phyloP scores from a whole-genome alignment of 2,888 invertebrate species.

The Uropetala carovei region DNA sequence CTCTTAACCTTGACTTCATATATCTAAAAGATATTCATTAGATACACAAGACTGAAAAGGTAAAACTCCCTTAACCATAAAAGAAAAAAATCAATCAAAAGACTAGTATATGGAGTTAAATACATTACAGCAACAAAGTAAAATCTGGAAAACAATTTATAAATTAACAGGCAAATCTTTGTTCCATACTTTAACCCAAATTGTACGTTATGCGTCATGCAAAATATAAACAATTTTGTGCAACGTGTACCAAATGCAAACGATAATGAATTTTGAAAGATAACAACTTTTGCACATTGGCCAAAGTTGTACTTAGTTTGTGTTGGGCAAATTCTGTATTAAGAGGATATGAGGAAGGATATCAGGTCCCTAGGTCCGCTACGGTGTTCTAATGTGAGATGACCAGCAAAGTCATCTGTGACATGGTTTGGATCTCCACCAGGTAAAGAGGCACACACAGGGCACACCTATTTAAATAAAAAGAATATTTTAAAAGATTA shows the following conservation, averaged over 20 bases:
- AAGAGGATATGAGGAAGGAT: conserved; percentile 90
- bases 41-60: too few relatives aligned
- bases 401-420: conserved; percentile 98
- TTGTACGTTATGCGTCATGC: conserved; percentile 35
- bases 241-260: conserved; percentile 35
- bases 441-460: conserved; percentile 96
- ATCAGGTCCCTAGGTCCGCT: conserved; percentile 91
- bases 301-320: conserved; percentile 66
- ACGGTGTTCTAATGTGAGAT: conserved; percentile 96
- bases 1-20: too few relatives aligned
- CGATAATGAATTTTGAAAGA: conserved; percentile 51
- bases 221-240: conserved; percentile 43
- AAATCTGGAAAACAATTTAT: too few relatives aligned
- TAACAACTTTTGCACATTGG: conserved; percentile 45
- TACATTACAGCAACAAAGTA: too few relatives aligned
- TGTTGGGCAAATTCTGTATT: conserved; percentile 68
- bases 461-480: conserved; percentile 87
- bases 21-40: too few relatives aligned
- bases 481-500: conserved; percentile 20
- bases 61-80: too few relatives aligned
- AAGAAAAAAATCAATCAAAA: too few relatives aligned
- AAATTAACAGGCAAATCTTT: too few relatives aligned
- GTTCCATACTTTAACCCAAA: background rate
- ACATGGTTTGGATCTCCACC: conserved; percentile 98
- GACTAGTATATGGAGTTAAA: too few relatives aligned